Conservation (phyloP, 1,140 invertebrate genomes). For the Cryptotermes secundus region DNA sequence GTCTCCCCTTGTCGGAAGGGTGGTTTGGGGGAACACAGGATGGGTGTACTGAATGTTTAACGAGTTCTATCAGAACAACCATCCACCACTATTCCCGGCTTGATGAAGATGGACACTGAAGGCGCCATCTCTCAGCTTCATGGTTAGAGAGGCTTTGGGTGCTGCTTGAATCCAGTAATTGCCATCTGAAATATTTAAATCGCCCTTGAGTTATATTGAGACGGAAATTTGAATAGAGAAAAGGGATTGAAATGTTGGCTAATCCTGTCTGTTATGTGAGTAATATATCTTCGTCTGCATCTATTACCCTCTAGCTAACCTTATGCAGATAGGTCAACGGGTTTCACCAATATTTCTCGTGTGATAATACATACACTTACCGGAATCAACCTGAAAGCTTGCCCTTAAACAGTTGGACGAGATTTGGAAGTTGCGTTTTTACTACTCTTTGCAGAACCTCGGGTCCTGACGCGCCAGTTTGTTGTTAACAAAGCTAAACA, state of each 20-base stretch:
- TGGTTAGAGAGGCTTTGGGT: too few relatives aligned
- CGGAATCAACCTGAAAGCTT: too few relatives aligned
- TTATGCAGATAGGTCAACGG: too few relatives aligned
- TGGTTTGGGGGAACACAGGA: not conserved
- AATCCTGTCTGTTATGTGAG: not conserved
- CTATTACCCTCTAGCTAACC: too few relatives aligned
- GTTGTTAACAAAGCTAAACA: too few relatives aligned
- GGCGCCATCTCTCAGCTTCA: not conserved
- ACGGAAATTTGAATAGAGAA: not conserved
- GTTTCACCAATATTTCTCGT: too few relatives aligned
- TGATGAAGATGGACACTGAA: constrained; percentile 15
- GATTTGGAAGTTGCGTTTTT: too few relatives aligned
- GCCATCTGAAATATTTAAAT: not conserved
- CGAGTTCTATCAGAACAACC: not conserved
- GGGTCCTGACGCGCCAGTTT: too few relatives aligned
- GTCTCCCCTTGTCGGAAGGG: not conserved
- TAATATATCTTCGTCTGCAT: too few relatives aligned
- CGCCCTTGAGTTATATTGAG: not conserved
- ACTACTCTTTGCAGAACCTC: too few relatives aligned
- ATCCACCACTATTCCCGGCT: not conserved
- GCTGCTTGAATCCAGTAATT: not conserved
- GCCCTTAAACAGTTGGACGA: too few relatives aligned
- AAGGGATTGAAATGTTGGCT: not conserved
- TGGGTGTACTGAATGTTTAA: constrained; percentile 6
- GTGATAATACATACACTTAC: too few relatives aligned